Evolutionary conservation across 2,888 invertebrate species (phyloP), one percentile per base, ranked within the genome.

Genomic region (Parapristionchus giblindavisi): DNA sequence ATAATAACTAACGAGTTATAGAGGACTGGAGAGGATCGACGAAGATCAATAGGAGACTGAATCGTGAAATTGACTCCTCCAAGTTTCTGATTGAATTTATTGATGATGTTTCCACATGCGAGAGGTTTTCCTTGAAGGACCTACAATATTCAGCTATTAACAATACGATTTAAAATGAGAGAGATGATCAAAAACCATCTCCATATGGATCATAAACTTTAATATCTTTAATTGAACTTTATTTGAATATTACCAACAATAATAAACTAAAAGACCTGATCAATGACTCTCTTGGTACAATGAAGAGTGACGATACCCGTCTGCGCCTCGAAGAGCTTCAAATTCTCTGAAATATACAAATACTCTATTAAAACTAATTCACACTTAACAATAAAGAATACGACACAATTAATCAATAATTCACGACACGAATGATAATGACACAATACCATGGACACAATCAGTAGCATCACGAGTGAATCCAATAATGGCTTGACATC

Each of bases 241-340:
- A 60, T 17, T 52, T 11, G 4, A 5, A 4, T 5, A n/a, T 52
- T 5, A 52, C 21, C n/a, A 52, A 17, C 5, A 52, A 11, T 52
- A 52, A 52, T n/a, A 27, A 6, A 6, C 21, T 3, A 2, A 60
- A 21, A 17, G 6, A 65, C 68, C 48, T 68, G 51, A 27, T 68
- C 52, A 56, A 80, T 32, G n/a, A 76, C 79, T 36, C 65, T 73
- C 32, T 54, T 51, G 1, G 68, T 66, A n/a, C 80, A 63, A 65
- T 82, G 81, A 52, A 79, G 81, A 11, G 78, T 79, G 27, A 78
- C 72, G 17, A 81, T 75, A 11, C 80, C 77, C 34, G 75, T 63
- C 68, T 78, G 65, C 0, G 76, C 77, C 48, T 82, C 82, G 68
- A 75, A 56, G 27, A 70, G 27, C 66, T 82, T 82, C 54, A 82